Percentiles rank a stretch among this genome's conserved stretches.
Evolutionary conservation across 2,888 invertebrate genomes (phyloP).

Genomic region (Parnassius glacialis): DNA sequence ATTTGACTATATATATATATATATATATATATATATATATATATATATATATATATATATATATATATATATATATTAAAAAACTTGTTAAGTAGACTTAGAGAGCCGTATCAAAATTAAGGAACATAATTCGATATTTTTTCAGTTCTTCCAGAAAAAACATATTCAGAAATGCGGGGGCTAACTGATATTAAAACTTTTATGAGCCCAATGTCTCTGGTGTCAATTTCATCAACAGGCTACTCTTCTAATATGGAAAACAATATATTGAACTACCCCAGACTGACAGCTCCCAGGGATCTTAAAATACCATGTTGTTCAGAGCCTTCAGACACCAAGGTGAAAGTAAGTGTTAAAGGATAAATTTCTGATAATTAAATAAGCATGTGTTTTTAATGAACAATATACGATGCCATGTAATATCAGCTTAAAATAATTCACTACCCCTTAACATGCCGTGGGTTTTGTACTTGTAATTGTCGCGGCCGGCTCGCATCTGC

Average conservation of each 20-base stretch:
- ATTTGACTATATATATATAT: too few relatives aligned
- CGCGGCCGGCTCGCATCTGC: too few relatives aligned
- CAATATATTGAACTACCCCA: slow-evolving; percentile 51
- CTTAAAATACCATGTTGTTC: slow-evolving; percentile 56
- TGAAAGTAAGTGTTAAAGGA: slow-evolving; percentile 43
- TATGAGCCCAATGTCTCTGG: slow-evolving; percentile 60
- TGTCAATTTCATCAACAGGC: slow-evolving; percentile 57
- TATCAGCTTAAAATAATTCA: too few relatives aligned
- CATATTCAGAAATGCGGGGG: slow-evolving; percentile 38
- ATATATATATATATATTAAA: too few relatives aligned
- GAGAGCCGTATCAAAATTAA: too few relatives aligned
- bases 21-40: too few relatives aligned
- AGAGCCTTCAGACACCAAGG: slow-evolving; percentile 36
- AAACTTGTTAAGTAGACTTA: too few relatives aligned
- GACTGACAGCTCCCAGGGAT: slow-evolving; percentile 65
- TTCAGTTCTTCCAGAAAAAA: slow-evolving; percentile 47
- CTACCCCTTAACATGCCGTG: too few relatives aligned
- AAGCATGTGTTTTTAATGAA: too few relatives aligned
- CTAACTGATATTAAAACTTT: slow-evolving; percentile 51
- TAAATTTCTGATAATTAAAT: slow-evolving; percentile 2
- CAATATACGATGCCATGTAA: too few relatives aligned
- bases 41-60: too few relatives aligned
- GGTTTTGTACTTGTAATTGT: too few relatives aligned
- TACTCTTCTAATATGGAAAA: slow-evolving; percentile 53
- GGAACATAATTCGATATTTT: neutral